Conservation (phyloP, 2,113 vertebrate genomes). For the Phoenicopterus ruber region DNA sequence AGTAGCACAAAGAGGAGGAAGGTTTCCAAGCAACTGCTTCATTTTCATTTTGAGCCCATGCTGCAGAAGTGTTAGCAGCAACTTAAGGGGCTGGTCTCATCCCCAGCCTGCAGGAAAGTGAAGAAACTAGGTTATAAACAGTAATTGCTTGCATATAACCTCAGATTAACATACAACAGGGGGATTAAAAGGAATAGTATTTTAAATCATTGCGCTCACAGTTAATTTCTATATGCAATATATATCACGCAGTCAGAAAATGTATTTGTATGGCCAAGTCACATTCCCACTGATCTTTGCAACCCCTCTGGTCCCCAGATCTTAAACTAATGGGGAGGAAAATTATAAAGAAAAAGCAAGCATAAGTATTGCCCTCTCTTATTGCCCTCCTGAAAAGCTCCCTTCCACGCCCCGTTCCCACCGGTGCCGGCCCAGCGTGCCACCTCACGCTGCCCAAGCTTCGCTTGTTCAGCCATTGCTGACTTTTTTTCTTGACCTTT, state of each 20-base stretch:
- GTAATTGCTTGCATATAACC: not conserved
- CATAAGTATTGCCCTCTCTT: not conserved
- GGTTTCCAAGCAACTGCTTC: slow-evolving; percentile 62
- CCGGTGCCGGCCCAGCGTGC: not conserved
- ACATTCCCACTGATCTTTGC: not conserved
- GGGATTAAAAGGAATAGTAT: not conserved
- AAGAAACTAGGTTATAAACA: slow-evolving; percentile 11
- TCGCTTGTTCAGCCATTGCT: accelerated
- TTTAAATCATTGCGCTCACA: not conserved
- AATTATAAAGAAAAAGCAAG: not conserved
- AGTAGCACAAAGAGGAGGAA: slow-evolving; percentile 50
- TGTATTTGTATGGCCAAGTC: not conserved
- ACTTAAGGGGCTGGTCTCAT: slow-evolving; percentile 11
- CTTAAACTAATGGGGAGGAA: not conserved
- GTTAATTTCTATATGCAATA: not conserved
- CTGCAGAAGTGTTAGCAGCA: slow-evolving; percentile 31
- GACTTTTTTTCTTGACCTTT: not conserved
- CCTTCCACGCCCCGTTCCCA: not conserved
- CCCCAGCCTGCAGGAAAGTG: not conserved
- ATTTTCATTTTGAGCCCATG: slow-evolving; percentile 33
- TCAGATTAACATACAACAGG: not conserved
- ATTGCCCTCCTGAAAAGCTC: not conserved
- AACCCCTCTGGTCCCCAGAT: not conserved
- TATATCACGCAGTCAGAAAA: not conserved
- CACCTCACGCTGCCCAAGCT: not conserved